Base-by-base conservation (phyloP, 2,888 invertebrate genomes). In the Clostera curtula region DNA sequence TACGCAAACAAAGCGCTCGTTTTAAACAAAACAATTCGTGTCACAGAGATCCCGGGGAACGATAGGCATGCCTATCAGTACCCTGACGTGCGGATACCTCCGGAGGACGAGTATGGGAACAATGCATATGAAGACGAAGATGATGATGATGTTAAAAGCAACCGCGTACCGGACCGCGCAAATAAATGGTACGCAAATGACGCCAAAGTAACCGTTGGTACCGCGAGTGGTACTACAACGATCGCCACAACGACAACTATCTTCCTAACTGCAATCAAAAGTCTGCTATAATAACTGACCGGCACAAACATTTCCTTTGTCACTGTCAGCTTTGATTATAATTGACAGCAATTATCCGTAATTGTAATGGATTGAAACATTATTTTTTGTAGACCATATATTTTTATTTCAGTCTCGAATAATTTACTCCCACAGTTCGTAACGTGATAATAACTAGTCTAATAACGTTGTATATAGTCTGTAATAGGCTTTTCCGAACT, bases 391-490 rank as follows among this genome's bases (percentile, higher is more conserved):
- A 46, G 33, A 29, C 36, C 27, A 46, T 41, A 26, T 43, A 41
- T 43, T 33, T 41, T 25, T 15, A 27, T 41, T 30, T 27, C 36
- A 30, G 40, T 36, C 11, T 25, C 24, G 19, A 29, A 22, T 29
- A 34, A 25, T 33, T 31, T 44, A 55, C 46, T 62, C 53, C 56
- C 63, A 54, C 63, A 65, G 57, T 66, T 61, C 69, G 82, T 79
- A 83, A 83, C 79, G 79, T 80, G 82, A 83, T 83, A 83, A 83
- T 83, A 83, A 83, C 68, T 83, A 83, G 82, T 54, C 49, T 59
- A 72, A 68, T 69, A 62, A 59, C 40, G 51, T 57, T 79, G 75
- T 80, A 80, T 54, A 80, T 75, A 79, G 53, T 62, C 64, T 62
- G 55, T 55, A 56, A 45, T 72, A 73, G 70, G 58, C 34, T 39